Percentiles rank a stretch among this genome's conserved stretches.
Evolutionary conservation across 2,797 vertebrate genomes (phyloP).

Genomic region (Philypnodon macrostomus): DNA sequence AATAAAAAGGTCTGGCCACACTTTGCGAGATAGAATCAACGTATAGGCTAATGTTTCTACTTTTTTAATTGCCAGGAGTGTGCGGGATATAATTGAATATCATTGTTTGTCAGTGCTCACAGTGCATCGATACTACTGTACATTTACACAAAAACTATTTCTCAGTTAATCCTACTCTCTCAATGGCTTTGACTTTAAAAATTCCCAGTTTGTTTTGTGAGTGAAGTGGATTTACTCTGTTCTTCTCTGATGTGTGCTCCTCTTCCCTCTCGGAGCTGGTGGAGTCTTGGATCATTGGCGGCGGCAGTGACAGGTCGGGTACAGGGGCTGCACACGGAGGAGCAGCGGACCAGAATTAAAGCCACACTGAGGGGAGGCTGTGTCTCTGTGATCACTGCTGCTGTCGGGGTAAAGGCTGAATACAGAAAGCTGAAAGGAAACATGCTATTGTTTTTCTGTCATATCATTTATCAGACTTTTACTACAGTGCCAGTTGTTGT

Average conservation of each 20-base stretch:
- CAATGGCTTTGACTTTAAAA: conserved; percentile 6
- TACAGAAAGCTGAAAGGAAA: not conserved
- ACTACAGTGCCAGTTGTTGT: too few relatives aligned
- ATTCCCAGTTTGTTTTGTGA: not conserved
- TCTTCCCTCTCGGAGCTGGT: conserved; percentile 1
- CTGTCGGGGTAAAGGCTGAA: conserved; percentile 1
- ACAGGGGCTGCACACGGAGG: conserved; percentile 1
- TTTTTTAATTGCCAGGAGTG: too few relatives aligned
- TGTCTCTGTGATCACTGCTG: not conserved
- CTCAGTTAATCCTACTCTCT: not conserved
- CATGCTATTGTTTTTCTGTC: not conserved
- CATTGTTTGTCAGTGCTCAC: too few relatives aligned
- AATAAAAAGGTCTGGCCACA: too few relatives aligned
- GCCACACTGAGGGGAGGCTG: not conserved
- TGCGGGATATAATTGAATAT: too few relatives aligned
- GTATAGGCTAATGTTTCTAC: too few relatives aligned
- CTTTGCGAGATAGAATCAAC: too few relatives aligned
- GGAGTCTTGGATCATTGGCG: conserved; percentile 1
- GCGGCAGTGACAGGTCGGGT: conserved; percentile 7
- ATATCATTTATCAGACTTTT: not conserved
- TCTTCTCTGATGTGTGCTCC: not conserved
- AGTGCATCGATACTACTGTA: too few relatives aligned
- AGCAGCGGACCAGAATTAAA: conserved; percentile 10
- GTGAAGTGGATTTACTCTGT: not conserved
- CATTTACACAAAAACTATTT: conserved; percentile 5